Base-by-base conservation (phyloP, 2,888 invertebrate genomes). In the Zelleria hepariella region DNA sequence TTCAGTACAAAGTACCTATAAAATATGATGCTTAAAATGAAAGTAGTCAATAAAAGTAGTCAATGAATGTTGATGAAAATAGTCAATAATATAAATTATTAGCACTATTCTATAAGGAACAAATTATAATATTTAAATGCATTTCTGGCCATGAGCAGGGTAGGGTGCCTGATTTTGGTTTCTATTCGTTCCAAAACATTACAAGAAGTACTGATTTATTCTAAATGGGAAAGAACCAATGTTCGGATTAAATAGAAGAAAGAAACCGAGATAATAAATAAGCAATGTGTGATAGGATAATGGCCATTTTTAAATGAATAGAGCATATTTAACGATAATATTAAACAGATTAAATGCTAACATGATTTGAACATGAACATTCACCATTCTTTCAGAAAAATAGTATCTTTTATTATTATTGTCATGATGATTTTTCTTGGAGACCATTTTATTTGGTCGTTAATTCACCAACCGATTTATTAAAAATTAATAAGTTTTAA, bases 331-430 rank as follows among this genome's bases (percentile, higher is more conserved):
- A 3, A 24, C 10, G 6, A 55, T 27, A 55, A n/a, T 32, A 32
- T 27, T 26, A 55, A 55, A 55, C 24, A 25, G 20, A 25, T n/a
- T 53, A 23, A n/a, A n/a, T 5, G n/a, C 24, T 53, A 53, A 53
- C 24, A 15, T n/a, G 10, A 25, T 21, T 23, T 5, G 8, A 23
- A 51, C 23, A 27, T 18, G 21, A 32, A 42, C 55, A 55, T 62
- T 62, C 59, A 53, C 55, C 58, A 47, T 61, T 59, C 64, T 64
- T 70, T 75, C 74, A 76, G 77, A 77, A 78, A 84, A 82, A 85
- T 83, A 83, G 71, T 77, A 72, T 67, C 69, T 74, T 73, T 71
- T 76, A 70, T 76, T 78, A 72, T 85, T 87, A 87, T 86, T 87
- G 86, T 86, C 86, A 86, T 81, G 80, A 79, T 78, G 72, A 71